Conservation (phyloP, 2,888 invertebrate genomes). For the Pherbina coryleti region DNA sequence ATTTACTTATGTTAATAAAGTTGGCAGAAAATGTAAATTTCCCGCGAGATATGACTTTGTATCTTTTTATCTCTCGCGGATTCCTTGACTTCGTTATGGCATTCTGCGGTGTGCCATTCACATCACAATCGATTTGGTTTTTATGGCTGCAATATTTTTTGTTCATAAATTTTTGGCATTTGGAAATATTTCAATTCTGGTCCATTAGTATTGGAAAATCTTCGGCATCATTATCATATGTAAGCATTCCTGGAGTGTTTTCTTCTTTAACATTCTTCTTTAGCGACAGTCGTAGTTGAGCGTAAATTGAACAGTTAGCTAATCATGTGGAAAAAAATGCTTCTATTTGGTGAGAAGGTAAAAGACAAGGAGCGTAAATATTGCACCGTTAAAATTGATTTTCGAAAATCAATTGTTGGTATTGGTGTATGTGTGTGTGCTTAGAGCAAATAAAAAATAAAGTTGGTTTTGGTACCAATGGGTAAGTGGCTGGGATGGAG, state of each 20-base stretch:
- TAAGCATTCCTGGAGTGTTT: conserved; percentile 53
- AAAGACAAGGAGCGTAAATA: background rate
- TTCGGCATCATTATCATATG: conserved; percentile 61
- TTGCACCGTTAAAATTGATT: background rate
- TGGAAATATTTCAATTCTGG: conserved; percentile 35
- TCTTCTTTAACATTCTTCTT: conserved; percentile 31
- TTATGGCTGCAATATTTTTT: conserved; percentile 26
- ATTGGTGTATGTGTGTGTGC: no score
- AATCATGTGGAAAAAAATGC: conserved; percentile 67
- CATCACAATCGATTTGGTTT: conserved; percentile 34
- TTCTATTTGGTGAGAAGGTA: background rate
- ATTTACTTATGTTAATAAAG: conserved; percentile 19
- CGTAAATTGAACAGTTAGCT: conserved; percentile 63
- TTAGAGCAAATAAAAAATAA: no score
- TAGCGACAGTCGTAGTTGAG: background rate
- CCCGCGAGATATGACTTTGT: conserved; percentile 35
- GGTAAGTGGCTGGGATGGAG: no score
- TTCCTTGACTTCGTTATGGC: background rate
- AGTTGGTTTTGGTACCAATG: no score
- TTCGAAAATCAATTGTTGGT: background rate
- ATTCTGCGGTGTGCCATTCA: background rate
- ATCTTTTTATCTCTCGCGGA: background rate
- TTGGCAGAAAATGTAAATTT: conserved; percentile 17
- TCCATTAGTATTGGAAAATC: conserved; percentile 23
- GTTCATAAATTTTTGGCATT: conserved; percentile 40